phyloP scores from a whole-genome alignment of 2,888 invertebrate genomes.

The Rutpela maculata region DNA sequence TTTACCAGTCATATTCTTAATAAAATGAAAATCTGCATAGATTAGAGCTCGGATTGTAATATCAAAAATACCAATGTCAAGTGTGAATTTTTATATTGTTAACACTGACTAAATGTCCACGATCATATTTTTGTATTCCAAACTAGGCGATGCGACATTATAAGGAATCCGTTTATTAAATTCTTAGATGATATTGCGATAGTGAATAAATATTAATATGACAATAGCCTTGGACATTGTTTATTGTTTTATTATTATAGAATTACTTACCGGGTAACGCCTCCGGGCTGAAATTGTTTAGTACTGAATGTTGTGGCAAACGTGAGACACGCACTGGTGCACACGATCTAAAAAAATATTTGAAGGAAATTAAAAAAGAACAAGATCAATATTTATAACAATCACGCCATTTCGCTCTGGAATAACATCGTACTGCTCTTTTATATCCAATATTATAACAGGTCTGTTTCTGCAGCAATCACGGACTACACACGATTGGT shows the following conservation, averaged over 20 bases:
- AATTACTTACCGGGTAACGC: slow-evolving; percentile 23
- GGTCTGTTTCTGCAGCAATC: no score
- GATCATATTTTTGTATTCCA: no score
- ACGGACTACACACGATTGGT: no score
- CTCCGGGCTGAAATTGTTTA: slow-evolving; percentile 21
- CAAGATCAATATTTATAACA: neutral
- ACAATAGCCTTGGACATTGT: slow-evolving; percentile 25
- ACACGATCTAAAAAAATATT: neutral
- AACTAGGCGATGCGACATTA: neutral
- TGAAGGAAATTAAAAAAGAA: neutral
- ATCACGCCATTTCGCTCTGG: neutral
- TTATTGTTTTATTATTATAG: slow-evolving; percentile 35
- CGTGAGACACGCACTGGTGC: neutral
- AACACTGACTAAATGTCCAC: no score
- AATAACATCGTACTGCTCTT: no score
- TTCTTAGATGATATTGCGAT: slow-evolving; percentile 29
- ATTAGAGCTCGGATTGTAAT: no score
- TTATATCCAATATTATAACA: no score
- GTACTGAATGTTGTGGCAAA: slow-evolving; percentile 3
- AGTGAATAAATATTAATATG: slow-evolving; percentile 36
- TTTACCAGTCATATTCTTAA: no score
- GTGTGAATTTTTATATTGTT: no score
- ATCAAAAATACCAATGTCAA: no score
- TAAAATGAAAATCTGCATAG: no score
- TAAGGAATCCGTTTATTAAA: slow-evolving; percentile 6